Evolutionary conservation across 2,113 vertebrate genomes (phyloP), one percentile per base, ranked within the genome.

Genomic region (Oncorhynchus clarkii): DNA sequence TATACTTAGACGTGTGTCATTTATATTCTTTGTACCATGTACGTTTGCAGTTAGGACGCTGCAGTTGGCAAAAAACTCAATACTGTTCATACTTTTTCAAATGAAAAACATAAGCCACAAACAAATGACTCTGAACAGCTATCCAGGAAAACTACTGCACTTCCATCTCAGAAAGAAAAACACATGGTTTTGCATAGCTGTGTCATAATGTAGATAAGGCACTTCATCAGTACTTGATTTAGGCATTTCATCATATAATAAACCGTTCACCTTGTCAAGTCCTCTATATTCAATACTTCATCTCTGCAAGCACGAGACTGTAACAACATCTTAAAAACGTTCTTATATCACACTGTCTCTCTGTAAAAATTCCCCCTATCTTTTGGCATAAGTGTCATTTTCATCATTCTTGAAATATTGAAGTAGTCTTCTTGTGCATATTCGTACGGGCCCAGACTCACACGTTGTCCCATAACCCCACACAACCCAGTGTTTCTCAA

Each of bases 201-300:
- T 93, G 94, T 96, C 95, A 95, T 95, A 93, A 94, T 94, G 95
- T 92, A 89, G 93, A 94, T 96, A 99, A 99, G 97, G 97, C 97
- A 99, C 97, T 94, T 94, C 73, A 90, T 89, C 89, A 91, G 84
- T 82, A 84, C 86, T 87, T 82, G 31, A 84, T 84, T 67, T 89
- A 93, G 91, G 90, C 87, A 89, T 91, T 80, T 87, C 89, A 85
- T 84, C 81, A 90, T 80, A 87, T 82, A 81, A 88, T 87, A 89
- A 87, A 86, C 74, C 76, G 77, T 87, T 85, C 84, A 81, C 49
- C 78, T 79, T 49, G 51, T 72, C 62, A 51, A 31, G 60, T 76
- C 80, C 31, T 78, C 79, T 77, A 82, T 78, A 81, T 84, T 80
- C 78, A 86, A 86, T 84, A 90, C 81, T 62, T 88, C 78, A 85